A percentile compares a stretch with the other conserved stretches of the same genome.
Evolutionary conservation across 2,888 invertebrate genomes (phyloP).

Genomic region (Sylvicola cinctus): DNA sequence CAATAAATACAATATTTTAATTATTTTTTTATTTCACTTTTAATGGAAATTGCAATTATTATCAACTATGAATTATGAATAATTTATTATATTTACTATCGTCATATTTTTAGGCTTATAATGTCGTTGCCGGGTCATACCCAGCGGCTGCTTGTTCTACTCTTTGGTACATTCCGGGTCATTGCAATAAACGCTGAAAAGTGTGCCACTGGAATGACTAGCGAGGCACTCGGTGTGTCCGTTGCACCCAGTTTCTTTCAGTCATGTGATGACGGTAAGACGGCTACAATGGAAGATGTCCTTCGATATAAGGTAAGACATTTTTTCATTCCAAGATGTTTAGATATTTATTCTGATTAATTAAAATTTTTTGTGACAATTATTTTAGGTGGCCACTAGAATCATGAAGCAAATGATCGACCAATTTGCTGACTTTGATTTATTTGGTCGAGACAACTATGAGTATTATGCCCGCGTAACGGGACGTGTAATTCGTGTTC

Average conservation of each 20-base stretch:
- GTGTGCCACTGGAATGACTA: slow-evolving; percentile 83
- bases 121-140: slow-evolving; percentile 72
- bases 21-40: no score
- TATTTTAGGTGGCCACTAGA: slow-evolving; percentile 64
- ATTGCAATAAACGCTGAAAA: slow-evolving; percentile 82
- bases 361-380: slow-evolving; percentile 1
- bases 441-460: slow-evolving; percentile 87
- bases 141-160: slow-evolving; percentile 78
- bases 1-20: no score
- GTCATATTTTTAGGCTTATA: slow-evolving; percentile 44
- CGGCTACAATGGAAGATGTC: slow-evolving; percentile 90
- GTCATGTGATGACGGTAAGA: slow-evolving; percentile 85
- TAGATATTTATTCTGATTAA: slow-evolving; percentile 3
- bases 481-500: slow-evolving; percentile 75
- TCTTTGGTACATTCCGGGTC: slow-evolving; percentile 93
- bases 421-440: slow-evolving; percentile 86
- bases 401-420: slow-evolving; percentile 96
- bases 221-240: slow-evolving; percentile 85
- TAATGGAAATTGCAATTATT: no score
- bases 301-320: slow-evolving; percentile 69
- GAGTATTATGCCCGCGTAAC: slow-evolving; percentile 91
- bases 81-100: slow-evolving; percentile 5
- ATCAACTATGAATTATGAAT: no score
- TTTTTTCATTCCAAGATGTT: slow-evolving; percentile 4
- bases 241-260: slow-evolving; percentile 94